Evolutionary conservation across 2,113 vertebrate species (phyloP).

Genomic region (Myrmecobius fasciatus): DNA sequence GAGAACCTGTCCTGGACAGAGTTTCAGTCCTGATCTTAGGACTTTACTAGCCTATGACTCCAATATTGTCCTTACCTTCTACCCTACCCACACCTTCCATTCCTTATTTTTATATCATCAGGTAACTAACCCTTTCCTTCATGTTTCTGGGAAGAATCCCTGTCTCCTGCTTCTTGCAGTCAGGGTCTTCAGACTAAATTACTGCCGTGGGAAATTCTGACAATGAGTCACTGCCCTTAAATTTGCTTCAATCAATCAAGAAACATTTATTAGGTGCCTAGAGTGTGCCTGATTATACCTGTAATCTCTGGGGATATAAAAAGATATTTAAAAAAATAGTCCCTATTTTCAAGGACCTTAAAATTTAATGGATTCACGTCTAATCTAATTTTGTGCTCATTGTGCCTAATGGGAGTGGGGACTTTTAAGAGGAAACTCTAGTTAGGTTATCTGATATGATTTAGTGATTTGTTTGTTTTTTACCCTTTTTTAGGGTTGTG

Average conservation of each 20-base stretch:
- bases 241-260: neutral
- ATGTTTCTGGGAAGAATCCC: neutral
- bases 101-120: neutral
- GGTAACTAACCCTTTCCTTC: neutral
- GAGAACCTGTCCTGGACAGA: too few relatives aligned
- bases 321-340: neutral
- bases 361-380: neutral
- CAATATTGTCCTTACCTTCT: neutral
- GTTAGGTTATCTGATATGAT: neutral
- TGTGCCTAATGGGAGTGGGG: neutral
- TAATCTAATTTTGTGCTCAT: neutral
- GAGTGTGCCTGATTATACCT: neutral
- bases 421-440: neutral
- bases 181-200: neutral
- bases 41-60: too few relatives aligned
- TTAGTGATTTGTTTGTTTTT: neutral
- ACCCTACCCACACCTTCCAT: neutral
- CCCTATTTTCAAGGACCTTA: neutral
- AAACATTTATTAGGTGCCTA: neutral
- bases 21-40: too few relatives aligned
- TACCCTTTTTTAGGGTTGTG: neutral
- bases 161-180: neutral
- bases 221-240: neutral
- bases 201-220: neutral
- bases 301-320: neutral